Evolutionary conservation across 92 coral and sea anemone species (phyloP).

Genomic region (Epizoanthus scotinus): DNA sequence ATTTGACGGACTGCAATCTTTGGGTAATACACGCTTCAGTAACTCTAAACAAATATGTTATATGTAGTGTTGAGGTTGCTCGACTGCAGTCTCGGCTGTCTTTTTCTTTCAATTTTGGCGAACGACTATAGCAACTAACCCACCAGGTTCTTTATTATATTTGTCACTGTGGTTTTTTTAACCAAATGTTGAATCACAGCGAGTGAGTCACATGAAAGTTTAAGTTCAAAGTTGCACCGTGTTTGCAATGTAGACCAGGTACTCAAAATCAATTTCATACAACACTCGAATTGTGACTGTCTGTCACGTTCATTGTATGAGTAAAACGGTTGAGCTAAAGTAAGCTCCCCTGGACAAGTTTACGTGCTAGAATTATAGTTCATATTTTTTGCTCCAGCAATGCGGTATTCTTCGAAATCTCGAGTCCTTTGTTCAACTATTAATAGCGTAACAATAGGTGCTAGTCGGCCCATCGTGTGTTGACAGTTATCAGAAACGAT

Average conservation of each 20-base stretch:
- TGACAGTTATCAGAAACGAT: slow-evolving; percentile 30
- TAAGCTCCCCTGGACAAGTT: too few species aligned
- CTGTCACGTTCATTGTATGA: background rate
- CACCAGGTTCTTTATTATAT: background rate
- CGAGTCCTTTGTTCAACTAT: background rate
- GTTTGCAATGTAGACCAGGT: background rate
- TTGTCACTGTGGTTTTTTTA: background rate
- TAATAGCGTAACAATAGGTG: slow-evolving; percentile 3
- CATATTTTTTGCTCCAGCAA: background rate
- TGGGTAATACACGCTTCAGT: slow-evolving; percentile 15
- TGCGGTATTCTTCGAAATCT: background rate
- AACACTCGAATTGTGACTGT: background rate
- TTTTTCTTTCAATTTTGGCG: slow-evolving; percentile 13
- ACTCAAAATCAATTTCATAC: background rate
- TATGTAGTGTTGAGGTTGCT: background rate
- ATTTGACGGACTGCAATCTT: background rate
- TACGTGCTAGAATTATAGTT: background rate
- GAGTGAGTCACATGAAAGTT: background rate
- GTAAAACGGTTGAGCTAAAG: too few species aligned
- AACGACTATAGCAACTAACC: background rate
- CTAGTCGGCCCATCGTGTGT: background rate
- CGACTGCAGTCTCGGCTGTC: background rate
- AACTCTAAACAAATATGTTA: slow-evolving; percentile 13
- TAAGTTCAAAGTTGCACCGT: background rate
- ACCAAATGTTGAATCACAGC: background rate